These are phyloP conservation scores for Megalops cyprinoides DNA, from an alignment of 2,797 vertebrate species.

Conservation along the genomic window DNA sequence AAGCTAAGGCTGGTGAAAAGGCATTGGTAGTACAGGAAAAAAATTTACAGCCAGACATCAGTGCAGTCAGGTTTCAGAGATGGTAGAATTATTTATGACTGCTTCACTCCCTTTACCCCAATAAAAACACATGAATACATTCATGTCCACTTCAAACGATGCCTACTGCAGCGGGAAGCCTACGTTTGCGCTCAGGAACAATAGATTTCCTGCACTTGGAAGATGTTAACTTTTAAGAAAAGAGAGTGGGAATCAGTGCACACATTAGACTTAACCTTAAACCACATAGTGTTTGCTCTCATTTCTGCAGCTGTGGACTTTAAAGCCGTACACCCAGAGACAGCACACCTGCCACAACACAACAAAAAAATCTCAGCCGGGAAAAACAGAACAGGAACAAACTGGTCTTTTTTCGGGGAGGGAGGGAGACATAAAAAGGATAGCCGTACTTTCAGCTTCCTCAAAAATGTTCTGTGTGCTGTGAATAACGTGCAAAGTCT, in stretches of 20 bases:
- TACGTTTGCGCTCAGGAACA: not conserved
- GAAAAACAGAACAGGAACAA: not conserved
- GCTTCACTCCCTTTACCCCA: not conserved
- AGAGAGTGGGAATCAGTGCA: not conserved
- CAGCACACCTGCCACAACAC: not conserved
- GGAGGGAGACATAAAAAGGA: not conserved
- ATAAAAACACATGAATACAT: not conserved
- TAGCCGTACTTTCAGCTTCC: not conserved
- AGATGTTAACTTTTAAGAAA: not conserved
- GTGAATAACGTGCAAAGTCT: not conserved
- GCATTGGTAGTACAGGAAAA: not conserved
- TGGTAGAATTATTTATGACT: not conserved
- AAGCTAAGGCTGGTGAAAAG: not conserved
- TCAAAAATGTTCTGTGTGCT: not conserved
- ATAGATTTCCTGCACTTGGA: not conserved
- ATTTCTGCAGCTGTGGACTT: not conserved
- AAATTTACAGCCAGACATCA: not conserved
- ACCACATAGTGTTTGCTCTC: not conserved
- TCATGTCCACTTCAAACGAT: not conserved
- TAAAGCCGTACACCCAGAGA: not conserved
- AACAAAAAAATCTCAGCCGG: not conserved
- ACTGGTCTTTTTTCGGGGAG: not conserved
- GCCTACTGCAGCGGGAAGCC: not conserved
- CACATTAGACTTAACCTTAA: not conserved
- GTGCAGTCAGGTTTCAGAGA: not conserved